phyloP scores from a whole-genome alignment of 2,888 invertebrate genomes.

The Cephus sareptanus region DNA sequence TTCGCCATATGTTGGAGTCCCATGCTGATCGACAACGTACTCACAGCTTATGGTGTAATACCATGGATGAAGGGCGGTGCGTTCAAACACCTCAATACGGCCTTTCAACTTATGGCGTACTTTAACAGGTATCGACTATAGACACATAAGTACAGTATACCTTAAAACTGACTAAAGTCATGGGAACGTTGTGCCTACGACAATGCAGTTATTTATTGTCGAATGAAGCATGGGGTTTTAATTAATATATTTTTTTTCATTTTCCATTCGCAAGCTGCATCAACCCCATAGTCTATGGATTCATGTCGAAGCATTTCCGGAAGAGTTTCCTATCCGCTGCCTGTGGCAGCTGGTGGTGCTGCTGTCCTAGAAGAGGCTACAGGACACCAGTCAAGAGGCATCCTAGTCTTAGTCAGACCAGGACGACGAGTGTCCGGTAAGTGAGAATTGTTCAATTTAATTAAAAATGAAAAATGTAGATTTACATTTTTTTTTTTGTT shows the following conservation, averaged over 20 bases:
- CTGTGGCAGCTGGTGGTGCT: slow-evolving; percentile 62
- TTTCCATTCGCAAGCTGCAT: slow-evolving; percentile 69
- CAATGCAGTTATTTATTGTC: background rate
- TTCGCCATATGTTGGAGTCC: slow-evolving; percentile 80
- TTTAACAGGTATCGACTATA: slow-evolving; percentile 70
- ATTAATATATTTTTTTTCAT: background rate
- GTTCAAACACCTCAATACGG: slow-evolving; percentile 72
- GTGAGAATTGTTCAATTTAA: slow-evolving; percentile 14
- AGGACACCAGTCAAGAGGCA: slow-evolving; percentile 55
- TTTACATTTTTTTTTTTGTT: background rate
- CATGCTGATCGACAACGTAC: slow-evolving; percentile 73
- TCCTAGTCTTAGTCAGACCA: slow-evolving; percentile 63
- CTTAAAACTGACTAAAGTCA: background rate
- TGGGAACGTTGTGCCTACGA: background rate
- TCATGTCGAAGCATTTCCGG: slow-evolving; percentile 79
- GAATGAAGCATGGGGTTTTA: too few species aligned
- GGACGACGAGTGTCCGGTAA: slow-evolving; percentile 63
- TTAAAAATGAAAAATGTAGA: background rate
- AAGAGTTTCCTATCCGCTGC: slow-evolving; percentile 70
- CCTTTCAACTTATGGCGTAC: slow-evolving; percentile 76
- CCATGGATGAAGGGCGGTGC: slow-evolving; percentile 67
- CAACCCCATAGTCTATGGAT: slow-evolving; percentile 80
- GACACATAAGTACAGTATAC: background rate
- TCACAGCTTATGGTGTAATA: slow-evolving; percentile 72
- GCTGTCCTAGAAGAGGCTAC: slow-evolving; percentile 52